Conservation (phyloP, 2,113 vertebrate genomes). For the Lagopus muta region DNA sequence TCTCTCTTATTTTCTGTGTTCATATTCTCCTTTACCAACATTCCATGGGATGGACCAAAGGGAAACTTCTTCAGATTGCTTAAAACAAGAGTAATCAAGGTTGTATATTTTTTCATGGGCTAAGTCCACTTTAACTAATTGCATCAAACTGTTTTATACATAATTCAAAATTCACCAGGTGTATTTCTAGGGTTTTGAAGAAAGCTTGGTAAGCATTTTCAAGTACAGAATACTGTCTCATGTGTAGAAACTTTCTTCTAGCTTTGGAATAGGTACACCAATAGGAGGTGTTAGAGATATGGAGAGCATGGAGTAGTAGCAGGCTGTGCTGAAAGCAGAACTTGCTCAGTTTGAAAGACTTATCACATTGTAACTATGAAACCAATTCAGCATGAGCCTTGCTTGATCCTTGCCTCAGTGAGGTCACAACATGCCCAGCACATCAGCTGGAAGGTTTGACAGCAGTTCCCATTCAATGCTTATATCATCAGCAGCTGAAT, state of each 20-base stretch:
- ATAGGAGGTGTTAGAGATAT: neutral
- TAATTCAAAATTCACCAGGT: neutral
- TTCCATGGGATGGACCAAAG: neutral
- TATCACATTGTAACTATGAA: neutral
- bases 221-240: neutral
- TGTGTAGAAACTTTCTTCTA: neutral
- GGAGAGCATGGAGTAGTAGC: neutral
- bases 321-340: neutral
- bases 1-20: neutral
- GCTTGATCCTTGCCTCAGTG: neutral
- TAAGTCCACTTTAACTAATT: neutral
- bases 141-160: neutral
- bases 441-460: neutral
- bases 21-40: neutral
- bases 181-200: neutral
- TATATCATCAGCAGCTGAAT: neutral
- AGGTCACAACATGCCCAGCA: neutral
- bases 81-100: neutral
- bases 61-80: neutral
- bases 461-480: neutral
- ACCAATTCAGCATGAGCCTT: neutral
- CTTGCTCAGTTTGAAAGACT: neutral
- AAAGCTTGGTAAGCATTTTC: constrained; percentile 12
- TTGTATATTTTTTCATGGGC: neutral
- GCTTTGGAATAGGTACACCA: neutral